Evolutionary conservation across 1,140 invertebrate genomes (phyloP), one percentile per base, ranked within the genome.

Genomic region (Brachionus plicatilis): DNA sequence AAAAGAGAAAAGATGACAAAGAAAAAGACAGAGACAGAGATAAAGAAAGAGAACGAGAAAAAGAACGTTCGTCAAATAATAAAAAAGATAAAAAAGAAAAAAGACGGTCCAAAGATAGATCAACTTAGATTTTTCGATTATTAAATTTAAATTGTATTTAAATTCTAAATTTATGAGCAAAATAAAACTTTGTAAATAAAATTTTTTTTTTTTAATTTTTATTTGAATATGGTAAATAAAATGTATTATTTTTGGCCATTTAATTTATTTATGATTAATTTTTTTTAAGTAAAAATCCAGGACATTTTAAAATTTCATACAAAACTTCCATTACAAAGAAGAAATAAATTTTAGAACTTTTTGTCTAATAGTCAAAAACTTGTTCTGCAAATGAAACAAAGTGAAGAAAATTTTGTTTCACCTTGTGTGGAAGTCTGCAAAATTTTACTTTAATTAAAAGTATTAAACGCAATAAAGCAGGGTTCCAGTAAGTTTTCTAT

Each of bases 81-180:
- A 76, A 76, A 76, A 76, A 76, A 50, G 72, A 76, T 50, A 76
- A 76, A 50, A 76, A 50, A 76, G 72, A 76, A 50, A 76, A 76
- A 50, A 47, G 37, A 41, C 68, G 68, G 20, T 72, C 68, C 6
- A 72, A 20, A 76, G 72, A 76, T 50, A 47, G 45, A 50, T 53
- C 72, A 50, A 11, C 41, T 9, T 76, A 70, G 24, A 70, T 70
- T 70, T 70, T 70, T 70, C 24, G 29, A 24, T 11, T 33, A 37
- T 70, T 33, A 76, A 76, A 29, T n/a, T 76, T 76, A 45, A 72
- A 72, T 17, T 33, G 33, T 72, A 37, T 72, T 37, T 33, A 72
- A 72, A 72, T 27, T 27, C 17, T 70, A 70, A 70, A 29, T 14
- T 12, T 37, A 72, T 37, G 17, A 33, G 33, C 27, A 72, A 33